These are phyloP conservation scores for Marmota flaviventris DNA, from an alignment of 2,113 vertebrate genomes.

Conservation along the genomic window DNA sequence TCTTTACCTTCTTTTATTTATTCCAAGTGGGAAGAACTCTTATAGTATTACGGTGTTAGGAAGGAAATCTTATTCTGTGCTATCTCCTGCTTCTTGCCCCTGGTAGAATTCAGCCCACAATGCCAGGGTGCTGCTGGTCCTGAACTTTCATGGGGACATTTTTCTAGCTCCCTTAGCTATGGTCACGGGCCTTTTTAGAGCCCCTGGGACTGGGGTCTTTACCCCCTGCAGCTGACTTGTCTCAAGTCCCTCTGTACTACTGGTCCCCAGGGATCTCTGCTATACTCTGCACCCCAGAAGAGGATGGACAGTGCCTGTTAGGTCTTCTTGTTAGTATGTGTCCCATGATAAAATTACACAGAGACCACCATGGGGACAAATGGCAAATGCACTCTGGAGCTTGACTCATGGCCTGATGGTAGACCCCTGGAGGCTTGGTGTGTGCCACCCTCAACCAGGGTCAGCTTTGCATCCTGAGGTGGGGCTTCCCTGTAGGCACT, in stretches of 20 bases:
- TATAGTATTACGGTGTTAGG: fast-evolving
- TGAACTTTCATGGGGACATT: fast-evolving
- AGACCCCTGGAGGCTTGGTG: too few relatives aligned
- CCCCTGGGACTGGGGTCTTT: background rate
- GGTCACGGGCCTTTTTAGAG: background rate
- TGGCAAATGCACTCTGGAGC: too few relatives aligned
- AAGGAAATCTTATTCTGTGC: background rate
- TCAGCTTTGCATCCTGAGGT: too few relatives aligned
- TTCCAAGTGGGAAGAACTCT: background rate
- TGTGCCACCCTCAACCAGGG: too few relatives aligned
- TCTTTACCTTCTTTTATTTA: background rate
- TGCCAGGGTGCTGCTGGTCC: too few relatives aligned
- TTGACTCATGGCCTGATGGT: too few relatives aligned
- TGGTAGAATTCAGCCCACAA: background rate
- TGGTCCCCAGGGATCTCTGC: too few relatives aligned
- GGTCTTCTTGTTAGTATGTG: background rate
- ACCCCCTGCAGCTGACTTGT: background rate
- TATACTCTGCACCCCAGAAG: background rate
- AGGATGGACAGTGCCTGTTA: too few relatives aligned
- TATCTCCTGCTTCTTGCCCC: background rate
- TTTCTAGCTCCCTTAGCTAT: background rate
- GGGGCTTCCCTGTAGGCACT: too few relatives aligned
- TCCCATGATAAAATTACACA: too few relatives aligned
- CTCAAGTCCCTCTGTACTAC: background rate
- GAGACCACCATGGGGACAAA: too few relatives aligned